Evolutionary conservation across 37 sponge, comb jelly and placozoan genomes (phyloP), one percentile per base, ranked within the genome.

Genomic region (Petrosia ficiformis): DNA sequence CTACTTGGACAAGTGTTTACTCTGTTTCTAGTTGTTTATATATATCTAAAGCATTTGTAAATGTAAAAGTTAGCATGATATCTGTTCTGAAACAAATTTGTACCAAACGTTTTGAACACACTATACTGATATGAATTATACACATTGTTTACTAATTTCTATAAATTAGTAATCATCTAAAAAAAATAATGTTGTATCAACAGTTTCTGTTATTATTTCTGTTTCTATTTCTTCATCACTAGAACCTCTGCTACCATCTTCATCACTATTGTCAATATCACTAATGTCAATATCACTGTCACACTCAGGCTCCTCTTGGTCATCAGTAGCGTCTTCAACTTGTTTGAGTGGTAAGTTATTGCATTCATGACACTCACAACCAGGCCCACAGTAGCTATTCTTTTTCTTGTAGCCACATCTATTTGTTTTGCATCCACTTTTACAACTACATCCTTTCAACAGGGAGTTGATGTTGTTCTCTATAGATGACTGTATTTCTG

Each of bases 331-430:
- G 39, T 59, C 60, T 14, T 8, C 54, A 19, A 14, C 14, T 8
- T 74, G 59, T 11, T 6, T 3, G 1, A 60, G 42, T 39, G 76
- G 76, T 61, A 76, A 34, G 41, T 76, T 76, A 2, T 59, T 60
- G 4, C 76, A 77, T 32, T 37, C 65, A 3, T 77, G 78, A 41
- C 78, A 77, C 31, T 66, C 68, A 40, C 68, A 77, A 2, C 78
- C 78, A 26, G 78, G 78, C 0, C 78, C 78, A 77, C 78, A 77
- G 32, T 11, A 19, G 0, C 1, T 65, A 8, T 37, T 6, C 29
- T 65, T 77, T 66, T 77, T 77, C 33, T 56, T 52, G 32, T 68
- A 77, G 1, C 68, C 68, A 44, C 78, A 77, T 24, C 28, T 39
- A n/a, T n/a, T n/a, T 10, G 54, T 34, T 1, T 25, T 41, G 32